Conservation (phyloP, 2,797 vertebrate genomes). For the Oreochromis grahami region DNA sequence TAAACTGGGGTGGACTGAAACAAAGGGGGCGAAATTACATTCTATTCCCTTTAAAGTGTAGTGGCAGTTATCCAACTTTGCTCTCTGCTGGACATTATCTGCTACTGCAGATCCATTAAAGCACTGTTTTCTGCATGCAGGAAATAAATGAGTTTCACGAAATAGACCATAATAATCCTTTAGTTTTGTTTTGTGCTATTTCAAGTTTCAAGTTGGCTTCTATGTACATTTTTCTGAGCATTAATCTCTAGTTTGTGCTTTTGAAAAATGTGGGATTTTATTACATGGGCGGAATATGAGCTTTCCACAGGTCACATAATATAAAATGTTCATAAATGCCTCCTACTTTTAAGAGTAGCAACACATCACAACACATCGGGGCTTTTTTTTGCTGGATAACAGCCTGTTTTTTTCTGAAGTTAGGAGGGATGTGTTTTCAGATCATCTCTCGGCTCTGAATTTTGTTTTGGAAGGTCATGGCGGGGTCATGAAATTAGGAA, state of each 20-base stretch:
- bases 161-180: background rate
- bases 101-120: slow-evolving; percentile 44
- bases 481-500: background rate
- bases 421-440: background rate
- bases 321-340: background rate
- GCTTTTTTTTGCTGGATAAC: background rate
- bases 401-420: background rate
- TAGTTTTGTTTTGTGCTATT: background rate
- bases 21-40: background rate
- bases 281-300: background rate
- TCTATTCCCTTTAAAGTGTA: background rate
- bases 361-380: background rate
- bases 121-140: background rate
- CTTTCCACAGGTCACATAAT: background rate
- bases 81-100: slow-evolving; percentile 68
- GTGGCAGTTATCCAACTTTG: slow-evolving; percentile 61
- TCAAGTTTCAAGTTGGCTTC: background rate
- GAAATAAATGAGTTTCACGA: background rate
- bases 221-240: background rate
- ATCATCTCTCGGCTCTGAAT: background rate
- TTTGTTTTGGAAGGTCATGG: background rate
- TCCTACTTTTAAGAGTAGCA: background rate
- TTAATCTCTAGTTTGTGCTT: background rate
- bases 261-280: background rate
- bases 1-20: background rate